Evolutionary conservation across 2,113 vertebrate species (phyloP).

Genomic region (Panurus biarmicus): DNA sequence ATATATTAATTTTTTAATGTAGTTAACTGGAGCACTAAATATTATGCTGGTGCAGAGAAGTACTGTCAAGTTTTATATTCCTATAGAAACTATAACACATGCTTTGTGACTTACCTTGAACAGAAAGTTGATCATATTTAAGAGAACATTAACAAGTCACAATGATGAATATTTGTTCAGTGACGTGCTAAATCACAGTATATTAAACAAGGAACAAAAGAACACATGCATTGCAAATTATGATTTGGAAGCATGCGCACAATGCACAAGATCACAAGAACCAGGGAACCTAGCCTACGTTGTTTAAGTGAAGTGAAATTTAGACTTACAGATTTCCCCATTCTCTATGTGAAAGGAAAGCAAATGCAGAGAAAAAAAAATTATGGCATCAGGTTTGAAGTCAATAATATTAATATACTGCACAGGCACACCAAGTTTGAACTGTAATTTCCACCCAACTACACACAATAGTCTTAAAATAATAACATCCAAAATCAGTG

Average conservation of each 20-base stretch:
- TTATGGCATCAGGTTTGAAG: background rate
- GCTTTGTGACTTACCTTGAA: background rate
- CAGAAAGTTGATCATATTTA: background rate
- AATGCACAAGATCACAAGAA: background rate
- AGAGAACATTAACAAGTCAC: background rate
- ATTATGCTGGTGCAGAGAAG: background rate
- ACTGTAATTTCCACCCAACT: background rate
- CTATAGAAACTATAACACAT: background rate
- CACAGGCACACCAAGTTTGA: background rate
- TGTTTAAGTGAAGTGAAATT: conserved; percentile 32
- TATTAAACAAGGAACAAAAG: background rate
- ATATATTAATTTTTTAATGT: background rate
- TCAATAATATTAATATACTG: background rate
- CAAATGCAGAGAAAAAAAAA: conserved; percentile 61
- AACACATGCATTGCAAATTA: background rate
- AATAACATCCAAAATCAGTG: background rate
- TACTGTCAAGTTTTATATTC: background rate
- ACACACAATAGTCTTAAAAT: background rate
- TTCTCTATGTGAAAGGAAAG: conserved; percentile 84
- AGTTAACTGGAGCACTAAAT: background rate
- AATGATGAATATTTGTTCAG: background rate
- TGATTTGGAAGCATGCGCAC: background rate
- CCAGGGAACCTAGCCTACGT: background rate
- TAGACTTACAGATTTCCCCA: conserved; percentile 95
- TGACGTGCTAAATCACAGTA: background rate